These are phyloP conservation scores for Platysternon megacephalum DNA, from an alignment of 2,113 vertebrate genomes.

Conservation along the genomic window DNA sequence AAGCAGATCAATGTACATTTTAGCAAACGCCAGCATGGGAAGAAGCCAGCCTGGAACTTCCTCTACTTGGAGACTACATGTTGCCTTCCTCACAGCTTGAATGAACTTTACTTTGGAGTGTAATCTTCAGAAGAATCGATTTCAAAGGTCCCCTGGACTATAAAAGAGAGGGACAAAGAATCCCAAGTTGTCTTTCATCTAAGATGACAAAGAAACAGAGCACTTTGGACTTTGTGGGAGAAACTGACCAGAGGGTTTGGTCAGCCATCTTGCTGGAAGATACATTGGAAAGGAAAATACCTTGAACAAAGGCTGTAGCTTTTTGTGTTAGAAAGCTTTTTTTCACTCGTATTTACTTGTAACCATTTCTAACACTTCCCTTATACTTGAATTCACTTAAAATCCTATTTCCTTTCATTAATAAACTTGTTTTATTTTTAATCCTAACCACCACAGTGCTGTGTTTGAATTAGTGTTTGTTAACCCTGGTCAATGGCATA, in stretches of 20 bases:
- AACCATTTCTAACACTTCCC: neutral
- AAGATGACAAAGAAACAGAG: neutral
- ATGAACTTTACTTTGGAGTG: neutral
- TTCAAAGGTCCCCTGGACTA: neutral
- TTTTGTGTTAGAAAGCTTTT: neutral
- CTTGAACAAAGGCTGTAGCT: neutral
- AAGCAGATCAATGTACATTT: neutral
- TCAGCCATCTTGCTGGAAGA: neutral
- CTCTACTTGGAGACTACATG: neutral
- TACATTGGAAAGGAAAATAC: neutral
- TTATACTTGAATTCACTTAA: neutral
- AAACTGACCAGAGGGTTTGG: neutral
- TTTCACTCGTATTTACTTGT: neutral
- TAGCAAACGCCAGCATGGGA: neutral
- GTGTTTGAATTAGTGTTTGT: neutral
- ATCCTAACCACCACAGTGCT: neutral
- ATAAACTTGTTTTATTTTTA: neutral
- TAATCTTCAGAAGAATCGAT: neutral
- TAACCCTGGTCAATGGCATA: neutral
- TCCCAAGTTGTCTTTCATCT: neutral
- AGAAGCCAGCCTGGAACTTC: neutral
- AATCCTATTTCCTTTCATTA: neutral
- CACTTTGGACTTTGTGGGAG: neutral
- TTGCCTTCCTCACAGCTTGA: neutral
- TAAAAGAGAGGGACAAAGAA: neutral